Percentiles rank a stretch among this genome's conserved stretches.
These are phyloP conservation scores for Anthophora plumipes DNA, from an alignment of 2,888 invertebrate species.

Conservation along the genomic window DNA sequence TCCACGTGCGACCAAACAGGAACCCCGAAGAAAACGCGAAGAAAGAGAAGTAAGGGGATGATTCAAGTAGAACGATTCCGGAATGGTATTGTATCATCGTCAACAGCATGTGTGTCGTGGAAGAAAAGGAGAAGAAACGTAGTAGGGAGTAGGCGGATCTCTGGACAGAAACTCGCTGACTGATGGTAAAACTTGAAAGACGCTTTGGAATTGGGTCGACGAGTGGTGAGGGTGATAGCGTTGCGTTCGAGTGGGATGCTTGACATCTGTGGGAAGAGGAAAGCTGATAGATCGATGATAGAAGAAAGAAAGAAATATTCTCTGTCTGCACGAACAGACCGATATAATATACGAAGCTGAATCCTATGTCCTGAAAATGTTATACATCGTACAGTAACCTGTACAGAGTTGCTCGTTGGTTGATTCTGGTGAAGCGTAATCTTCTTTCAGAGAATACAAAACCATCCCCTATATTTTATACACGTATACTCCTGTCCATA, in stretches of 20 bases:
- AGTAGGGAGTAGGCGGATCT: slow-evolving; percentile 43
- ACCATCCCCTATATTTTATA: slow-evolving; percentile 6
- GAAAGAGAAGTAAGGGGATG: slow-evolving; percentile 28
- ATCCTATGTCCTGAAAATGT: slow-evolving; percentile 63
- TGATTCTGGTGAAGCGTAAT: slow-evolving; percentile 38
- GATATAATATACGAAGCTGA: slow-evolving; percentile 69
- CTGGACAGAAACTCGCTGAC: slow-evolving; percentile 50
- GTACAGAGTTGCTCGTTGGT: slow-evolving; percentile 39
- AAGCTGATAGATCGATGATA: slow-evolving; percentile 16
- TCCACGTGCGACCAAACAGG: slow-evolving; percentile 36
- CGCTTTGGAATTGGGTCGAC: slow-evolving; percentile 75
- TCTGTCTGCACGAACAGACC: slow-evolving; percentile 62
- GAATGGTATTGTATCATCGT: slow-evolving; percentile 70
- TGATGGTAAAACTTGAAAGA: slow-evolving; percentile 76
- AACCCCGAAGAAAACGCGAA: not conserved
- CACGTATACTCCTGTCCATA: too few species aligned
- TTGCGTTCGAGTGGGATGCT: slow-evolving; percentile 51
- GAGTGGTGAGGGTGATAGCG: slow-evolving; percentile 52
- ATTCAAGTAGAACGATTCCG: slow-evolving; percentile 62
- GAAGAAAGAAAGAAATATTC: slow-evolving; percentile 46
- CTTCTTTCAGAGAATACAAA: slow-evolving; percentile 11
- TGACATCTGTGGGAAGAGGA: slow-evolving; percentile 35
- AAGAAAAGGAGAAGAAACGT: slow-evolving; percentile 13
- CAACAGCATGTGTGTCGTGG: slow-evolving; percentile 61
- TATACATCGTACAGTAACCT: slow-evolving; percentile 26